These are phyloP conservation scores for Falco naumanni DNA, from an alignment of 2,797 vertebrate genomes.

Conservation along the genomic window DNA sequence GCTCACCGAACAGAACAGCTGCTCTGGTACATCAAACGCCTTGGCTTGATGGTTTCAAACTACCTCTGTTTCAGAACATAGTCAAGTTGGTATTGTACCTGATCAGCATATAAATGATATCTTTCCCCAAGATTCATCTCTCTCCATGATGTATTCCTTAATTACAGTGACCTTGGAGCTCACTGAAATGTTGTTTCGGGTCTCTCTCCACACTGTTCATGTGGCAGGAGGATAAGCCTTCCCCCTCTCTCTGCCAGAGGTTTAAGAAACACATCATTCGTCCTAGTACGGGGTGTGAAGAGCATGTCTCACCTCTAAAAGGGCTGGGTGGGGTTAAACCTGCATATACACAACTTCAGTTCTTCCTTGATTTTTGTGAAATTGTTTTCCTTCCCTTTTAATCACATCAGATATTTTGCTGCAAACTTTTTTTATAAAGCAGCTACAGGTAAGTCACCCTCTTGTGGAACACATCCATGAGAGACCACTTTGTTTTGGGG, in stretches of 20 bases:
- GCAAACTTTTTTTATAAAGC: background rate
- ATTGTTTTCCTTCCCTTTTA: background rate
- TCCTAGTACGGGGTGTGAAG: background rate
- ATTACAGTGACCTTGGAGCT: background rate
- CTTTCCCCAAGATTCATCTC: background rate
- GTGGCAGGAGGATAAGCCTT: background rate
- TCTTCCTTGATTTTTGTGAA: background rate
- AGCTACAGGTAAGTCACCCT: background rate
- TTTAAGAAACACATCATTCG: background rate
- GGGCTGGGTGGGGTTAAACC: background rate
- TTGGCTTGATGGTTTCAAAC: background rate
- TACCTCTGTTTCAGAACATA: background rate
- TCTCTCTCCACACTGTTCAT: accelerated
- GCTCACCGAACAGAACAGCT: accelerated
- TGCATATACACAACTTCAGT: background rate
- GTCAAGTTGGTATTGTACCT: background rate
- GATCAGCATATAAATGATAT: background rate
- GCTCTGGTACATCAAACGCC: background rate
- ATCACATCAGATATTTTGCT: background rate
- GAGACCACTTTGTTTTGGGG: background rate
- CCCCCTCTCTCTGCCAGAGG: background rate
- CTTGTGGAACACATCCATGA: background rate
- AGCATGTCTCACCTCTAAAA: background rate
- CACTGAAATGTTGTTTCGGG: background rate
- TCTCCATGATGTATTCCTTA: background rate